These are phyloP conservation scores for Oreochromis aureus DNA, from an alignment of 2,113 vertebrate genomes.

Conservation along the genomic window DNA sequence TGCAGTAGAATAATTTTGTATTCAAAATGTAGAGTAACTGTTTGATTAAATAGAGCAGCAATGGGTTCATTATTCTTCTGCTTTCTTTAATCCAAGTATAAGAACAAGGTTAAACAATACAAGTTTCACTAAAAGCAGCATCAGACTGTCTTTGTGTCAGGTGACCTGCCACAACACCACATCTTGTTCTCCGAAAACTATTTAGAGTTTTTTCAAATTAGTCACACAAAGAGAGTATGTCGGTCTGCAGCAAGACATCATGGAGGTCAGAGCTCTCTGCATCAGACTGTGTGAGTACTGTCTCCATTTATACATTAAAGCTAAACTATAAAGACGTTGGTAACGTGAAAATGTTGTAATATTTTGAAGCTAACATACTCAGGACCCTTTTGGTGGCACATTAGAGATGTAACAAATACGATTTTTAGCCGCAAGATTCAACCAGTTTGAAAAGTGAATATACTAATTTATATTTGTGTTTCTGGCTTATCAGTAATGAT, in stretches of 20 bases:
- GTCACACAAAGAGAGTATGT: not conserved
- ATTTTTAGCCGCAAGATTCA: not conserved
- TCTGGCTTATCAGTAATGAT: not conserved
- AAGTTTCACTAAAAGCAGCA: accelerated
- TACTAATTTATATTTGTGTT: not conserved
- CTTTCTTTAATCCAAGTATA: no score
- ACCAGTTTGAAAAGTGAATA: not conserved
- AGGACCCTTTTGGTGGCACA: not conserved
- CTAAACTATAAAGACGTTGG: not conserved
- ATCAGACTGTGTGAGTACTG: not conserved
- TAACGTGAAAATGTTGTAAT: not conserved
- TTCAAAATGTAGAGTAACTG: not conserved
- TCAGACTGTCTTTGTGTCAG: not conserved
- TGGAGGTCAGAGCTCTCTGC: not conserved
- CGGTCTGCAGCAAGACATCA: not conserved
- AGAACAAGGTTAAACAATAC: not conserved
- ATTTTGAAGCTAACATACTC: not conserved
- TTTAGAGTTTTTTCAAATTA: not conserved
- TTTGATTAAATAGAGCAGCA: no score
- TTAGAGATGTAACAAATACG: not conserved
- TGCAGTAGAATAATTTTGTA: not conserved
- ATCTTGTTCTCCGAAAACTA: not conserved
- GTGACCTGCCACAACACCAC: not conserved
- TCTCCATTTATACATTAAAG: not conserved
- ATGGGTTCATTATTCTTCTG: no score